Evolutionary conservation across 1,140 invertebrate species (phyloP), one percentile per base, ranked within the genome.

Genomic region (Manduca sexta): DNA sequence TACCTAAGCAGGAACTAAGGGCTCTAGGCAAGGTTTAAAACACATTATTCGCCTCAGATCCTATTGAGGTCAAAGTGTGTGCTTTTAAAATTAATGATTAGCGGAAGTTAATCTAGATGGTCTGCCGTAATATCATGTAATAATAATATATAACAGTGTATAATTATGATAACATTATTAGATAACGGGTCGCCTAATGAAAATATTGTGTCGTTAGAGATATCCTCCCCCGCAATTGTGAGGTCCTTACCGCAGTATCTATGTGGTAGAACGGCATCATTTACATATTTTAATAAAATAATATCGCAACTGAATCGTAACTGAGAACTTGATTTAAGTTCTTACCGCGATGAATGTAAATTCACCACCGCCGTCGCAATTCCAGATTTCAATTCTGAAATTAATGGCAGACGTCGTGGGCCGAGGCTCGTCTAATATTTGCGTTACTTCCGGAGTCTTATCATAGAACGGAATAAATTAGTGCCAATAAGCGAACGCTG

Each of bases 241-340:
- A 69, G 69, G 63, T 68, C 64, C 58, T 77, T 73, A 75, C 67
- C 69, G 64, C 67, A 66, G 70, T 79, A 74, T 72, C 76, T 71
- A 58, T 70, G 67, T 61, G 52, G 51, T 72, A 67, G 64, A 82
- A 76, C 67, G 66, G 64, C 70, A 67, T 76, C 73, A 85, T 85
- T 85, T 82, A 83, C 82, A 85, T 85, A 85, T 85, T 85, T 83
- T 85, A 85, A 85, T 85, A 85, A 82, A 85, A 85, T 85, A 82
- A 83, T 83, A 83, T 83, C 77, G 79, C 82, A 83, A 83, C 77
- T 81, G 81, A 85, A 85, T 83, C 79, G 81, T 83, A 83, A 85
- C 77, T 74, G 82, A 82, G 79, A 83, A 82, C 79, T 80, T 82
- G 79, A 85, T 85, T 84, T 84, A 85, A 84, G 82, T 83, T 85